A percentile compares a stretch with the other conserved stretches of the same genome.
These are phyloP conservation scores for Eumeta japonica DNA, from an alignment of 1,140 invertebrate genomes.

Conservation along the genomic window DNA sequence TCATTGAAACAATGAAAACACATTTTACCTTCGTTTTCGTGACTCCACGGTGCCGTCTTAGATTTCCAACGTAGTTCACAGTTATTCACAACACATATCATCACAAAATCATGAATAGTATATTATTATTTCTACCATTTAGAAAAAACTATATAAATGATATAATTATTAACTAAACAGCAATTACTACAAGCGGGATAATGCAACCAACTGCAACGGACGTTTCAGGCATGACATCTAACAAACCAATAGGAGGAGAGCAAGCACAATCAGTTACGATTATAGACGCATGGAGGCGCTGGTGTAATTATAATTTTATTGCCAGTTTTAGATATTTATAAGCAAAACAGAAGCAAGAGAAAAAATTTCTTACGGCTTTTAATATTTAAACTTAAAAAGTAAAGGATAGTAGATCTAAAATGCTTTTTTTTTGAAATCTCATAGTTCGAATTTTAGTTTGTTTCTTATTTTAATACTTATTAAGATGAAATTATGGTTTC, in stretches of 20 bases:
- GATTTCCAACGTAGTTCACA: constrained; percentile 51
- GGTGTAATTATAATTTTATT: too few species aligned
- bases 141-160: constrained; percentile 30
- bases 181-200: constrained; percentile 45
- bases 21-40: constrained; percentile 57
- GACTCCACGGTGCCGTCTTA: constrained; percentile 58
- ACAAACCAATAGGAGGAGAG: constrained; percentile 52
- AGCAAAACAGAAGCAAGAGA: too few species aligned
- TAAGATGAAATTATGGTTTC: not conserved
- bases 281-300: too few species aligned
- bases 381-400: not conserved
- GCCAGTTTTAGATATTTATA: too few species aligned
- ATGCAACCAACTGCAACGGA: constrained; percentile 44
- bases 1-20: constrained; percentile 47
- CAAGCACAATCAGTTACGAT: constrained; percentile 24
- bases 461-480: not conserved
- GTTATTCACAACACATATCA: constrained; percentile 56
- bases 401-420: not conserved
- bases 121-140: constrained; percentile 41
- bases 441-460: too few species aligned
- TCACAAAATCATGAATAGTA: constrained; percentile 50
- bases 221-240: constrained; percentile 48
- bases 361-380: too few species aligned
- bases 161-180: constrained; percentile 35
- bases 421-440: too few species aligned